Evolutionary conservation across 2,113 vertebrate genomes (phyloP).

Genomic region (Phyllopteryx taeniolatus): DNA sequence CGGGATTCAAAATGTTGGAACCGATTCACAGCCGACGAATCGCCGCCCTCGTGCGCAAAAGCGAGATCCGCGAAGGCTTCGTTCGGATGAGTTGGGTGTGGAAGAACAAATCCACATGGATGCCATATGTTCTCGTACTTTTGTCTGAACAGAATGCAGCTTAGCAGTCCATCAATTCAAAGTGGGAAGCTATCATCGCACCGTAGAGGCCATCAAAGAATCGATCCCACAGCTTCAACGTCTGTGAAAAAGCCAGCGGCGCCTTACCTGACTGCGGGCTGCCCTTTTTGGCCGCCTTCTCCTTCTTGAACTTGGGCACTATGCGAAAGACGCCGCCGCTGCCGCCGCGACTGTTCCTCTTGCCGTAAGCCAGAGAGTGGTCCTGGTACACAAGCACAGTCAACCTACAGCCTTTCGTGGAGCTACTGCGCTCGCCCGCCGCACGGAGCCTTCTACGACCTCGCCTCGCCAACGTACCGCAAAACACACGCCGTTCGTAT

Average conservation of each 20-base stretch:
- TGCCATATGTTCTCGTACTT: not conserved
- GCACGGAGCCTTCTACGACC: constrained; percentile 30
- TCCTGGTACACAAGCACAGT: constrained; percentile 80
- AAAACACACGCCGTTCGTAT: not conserved
- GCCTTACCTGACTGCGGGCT: constrained; percentile 89
- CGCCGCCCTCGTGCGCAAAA: too few relatives aligned
- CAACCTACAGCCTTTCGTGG: constrained; percentile 71
- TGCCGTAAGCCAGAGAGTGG: constrained; percentile 88
- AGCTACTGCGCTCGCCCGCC: constrained; percentile 48
- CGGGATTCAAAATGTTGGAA: too few relatives aligned
- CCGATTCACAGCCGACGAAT: too few relatives aligned
- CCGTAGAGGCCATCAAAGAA: not conserved
- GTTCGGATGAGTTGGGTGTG: too few relatives aligned
- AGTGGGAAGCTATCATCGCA: not conserved
- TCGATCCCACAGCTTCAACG: not conserved
- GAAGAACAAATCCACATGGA: too few relatives aligned
- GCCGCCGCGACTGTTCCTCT: constrained; percentile 93
- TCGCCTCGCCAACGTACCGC: too few relatives aligned
- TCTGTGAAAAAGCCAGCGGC: not conserved
- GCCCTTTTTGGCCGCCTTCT: constrained; percentile 87
- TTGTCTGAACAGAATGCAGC: not conserved
- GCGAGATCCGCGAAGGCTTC: too few relatives aligned
- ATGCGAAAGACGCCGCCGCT: constrained; percentile 94
- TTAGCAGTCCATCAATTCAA: too few relatives aligned
- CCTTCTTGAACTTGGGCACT: constrained; percentile 99